Evolutionary conservation across 2,888 invertebrate species (phyloP), one percentile per base, ranked within the genome.

Genomic region (Drosophila rellima): DNA sequence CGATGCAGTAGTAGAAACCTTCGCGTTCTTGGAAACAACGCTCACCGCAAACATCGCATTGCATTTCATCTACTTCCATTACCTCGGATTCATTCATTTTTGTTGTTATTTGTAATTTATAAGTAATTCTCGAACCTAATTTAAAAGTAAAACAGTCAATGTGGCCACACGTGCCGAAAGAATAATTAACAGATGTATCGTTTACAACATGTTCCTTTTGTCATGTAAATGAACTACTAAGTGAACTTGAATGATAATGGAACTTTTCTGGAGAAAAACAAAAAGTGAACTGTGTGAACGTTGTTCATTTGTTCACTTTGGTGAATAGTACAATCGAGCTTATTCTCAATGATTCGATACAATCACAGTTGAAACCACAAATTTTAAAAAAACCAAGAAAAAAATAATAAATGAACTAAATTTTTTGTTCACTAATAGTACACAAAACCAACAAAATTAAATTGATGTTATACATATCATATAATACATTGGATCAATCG

Each of bases 1-100:
- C 92, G 6, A 78, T 75, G 59, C 93, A 93, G 55, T 90, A 93
- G 56, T 91, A 92, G 68, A 74, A 92, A 0, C 93, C 93, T 47
- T 91, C 92, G 1, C 88, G 88, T 35, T 89, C 73, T 13, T 82
- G 82, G 37, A 92, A 92, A 0, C 80, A 70, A 1, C 64, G 78
- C 61, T 91, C 90, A 2, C 88, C 89, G 39, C 92, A 92, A 2
- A 91, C 79, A 1, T 84, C 76, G 35, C 92, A 92, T 15, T 56
- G 67, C 47, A 91, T 52, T 35, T 89, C 3, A 47, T 65, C 67
- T 33, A 65, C 51, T 48, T 71, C 62, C 64, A 66, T 40, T 23
- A 70, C 20, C 0, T 77, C 71, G 0, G 37, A 5, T 0, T 82
- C 77, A 8, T 82, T 77, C 82, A 82, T 82, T 31, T 37, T 11